Percentiles rank a stretch among this genome's conserved stretches.
Conservation (phyloP, 1,140 invertebrate species). For the Drosophila simulans region DNA sequence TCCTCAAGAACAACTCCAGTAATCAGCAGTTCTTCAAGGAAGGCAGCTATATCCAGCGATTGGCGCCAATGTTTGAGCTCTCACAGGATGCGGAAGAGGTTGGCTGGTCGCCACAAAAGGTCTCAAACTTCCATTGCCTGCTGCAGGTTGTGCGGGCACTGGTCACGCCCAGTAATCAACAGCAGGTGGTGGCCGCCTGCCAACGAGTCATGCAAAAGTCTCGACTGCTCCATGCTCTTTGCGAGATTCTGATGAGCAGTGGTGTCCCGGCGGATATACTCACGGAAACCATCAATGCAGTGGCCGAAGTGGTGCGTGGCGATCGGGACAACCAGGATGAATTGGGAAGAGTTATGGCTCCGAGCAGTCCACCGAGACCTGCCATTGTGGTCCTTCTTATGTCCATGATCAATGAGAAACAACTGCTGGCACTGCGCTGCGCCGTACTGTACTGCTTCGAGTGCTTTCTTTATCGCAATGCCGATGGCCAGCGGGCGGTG, state of each 20-base stretch:
- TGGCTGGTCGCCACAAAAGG: conserved; percentile 97
- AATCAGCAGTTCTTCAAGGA: conserved; percentile 99
- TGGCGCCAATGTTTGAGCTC: conserved; percentile 94
- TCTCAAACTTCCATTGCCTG: conserved; percentile 96
- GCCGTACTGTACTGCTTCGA: conserved; percentile 99
- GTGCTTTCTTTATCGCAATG: conserved; percentile 97
- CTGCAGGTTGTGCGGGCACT: conserved; percentile 95
- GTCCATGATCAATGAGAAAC: conserved; percentile 99
- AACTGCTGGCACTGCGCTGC: conserved; percentile 95
- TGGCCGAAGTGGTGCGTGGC: conserved; percentile 97
- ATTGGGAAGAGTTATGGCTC: conserved; percentile 95
- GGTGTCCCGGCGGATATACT: conserved; percentile 98
- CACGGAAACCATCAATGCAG: conserved; percentile 97
- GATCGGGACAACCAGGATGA: conserved; percentile 96
- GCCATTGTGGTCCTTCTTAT: conserved; percentile 97
- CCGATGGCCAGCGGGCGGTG: conserved; percentile 93
- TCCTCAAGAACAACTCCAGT: conserved; percentile 97
- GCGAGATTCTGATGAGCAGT: conserved; percentile 96
- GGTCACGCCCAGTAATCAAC: conserved; percentile 95
- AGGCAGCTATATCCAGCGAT: conserved; percentile 95
- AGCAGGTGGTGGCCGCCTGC: conserved; percentile 90
- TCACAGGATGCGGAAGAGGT: conserved; percentile 89
- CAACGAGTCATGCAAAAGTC: conserved; percentile 95
- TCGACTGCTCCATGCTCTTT: conserved; percentile 92
- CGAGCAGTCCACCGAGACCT: conserved; percentile 95